Conservation (phyloP, 1,140 invertebrate species). For the Brachystomella parvula region DNA sequence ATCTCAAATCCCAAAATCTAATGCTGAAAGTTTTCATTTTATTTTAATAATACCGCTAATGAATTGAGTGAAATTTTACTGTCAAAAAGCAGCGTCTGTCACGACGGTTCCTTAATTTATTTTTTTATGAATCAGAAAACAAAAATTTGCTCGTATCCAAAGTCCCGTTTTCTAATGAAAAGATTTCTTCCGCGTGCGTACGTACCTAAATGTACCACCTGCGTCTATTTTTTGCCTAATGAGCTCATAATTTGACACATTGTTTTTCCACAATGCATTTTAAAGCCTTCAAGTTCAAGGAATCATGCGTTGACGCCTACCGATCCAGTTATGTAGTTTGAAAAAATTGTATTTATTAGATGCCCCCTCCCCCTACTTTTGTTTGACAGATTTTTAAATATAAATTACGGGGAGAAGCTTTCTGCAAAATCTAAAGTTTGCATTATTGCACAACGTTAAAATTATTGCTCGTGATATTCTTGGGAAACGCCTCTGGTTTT, state of each 20-base stretch:
- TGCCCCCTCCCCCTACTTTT: neutral
- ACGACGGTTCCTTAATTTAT: too few species aligned
- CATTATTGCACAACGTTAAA: neutral
- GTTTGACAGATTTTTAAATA: neutral
- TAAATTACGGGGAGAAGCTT: neutral
- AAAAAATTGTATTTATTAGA: neutral
- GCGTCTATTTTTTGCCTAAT: too few species aligned
- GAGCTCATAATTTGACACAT: neutral
- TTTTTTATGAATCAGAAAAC: too few species aligned
- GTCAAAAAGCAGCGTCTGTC: too few species aligned
- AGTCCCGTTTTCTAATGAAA: too few species aligned
- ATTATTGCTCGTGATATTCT: neutral
- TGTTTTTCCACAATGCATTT: neutral
- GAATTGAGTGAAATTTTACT: too few species aligned
- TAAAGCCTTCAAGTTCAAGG: neutral
- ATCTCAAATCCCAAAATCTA: too few species aligned
- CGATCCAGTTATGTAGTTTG: neutral
- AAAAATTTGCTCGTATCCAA: too few species aligned
- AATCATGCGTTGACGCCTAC: slow-evolving; percentile 1
- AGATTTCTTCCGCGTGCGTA: too few species aligned
- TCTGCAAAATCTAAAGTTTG: neutral
- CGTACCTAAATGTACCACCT: too few species aligned
- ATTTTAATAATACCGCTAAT: too few species aligned
- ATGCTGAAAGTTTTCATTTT: too few species aligned
- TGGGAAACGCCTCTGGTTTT: neutral